phyloP scores from a whole-genome alignment of 2,888 invertebrate genomes.

The Erynnis tages region DNA sequence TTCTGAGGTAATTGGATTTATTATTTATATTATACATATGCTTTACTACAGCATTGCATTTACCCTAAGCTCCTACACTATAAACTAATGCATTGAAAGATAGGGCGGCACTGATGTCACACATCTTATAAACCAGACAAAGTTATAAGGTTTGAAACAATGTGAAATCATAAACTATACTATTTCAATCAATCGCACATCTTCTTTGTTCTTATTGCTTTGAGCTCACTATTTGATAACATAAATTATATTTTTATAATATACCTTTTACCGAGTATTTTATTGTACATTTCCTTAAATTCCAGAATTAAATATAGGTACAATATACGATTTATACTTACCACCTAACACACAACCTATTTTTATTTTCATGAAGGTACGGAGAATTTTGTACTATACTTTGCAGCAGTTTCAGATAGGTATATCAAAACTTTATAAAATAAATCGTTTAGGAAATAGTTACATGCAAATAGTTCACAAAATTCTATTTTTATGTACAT shows the following conservation, averaged over 20 bases:
- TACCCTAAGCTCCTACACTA: no score
- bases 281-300: background rate
- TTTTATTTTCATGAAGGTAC: constrained; percentile 17
- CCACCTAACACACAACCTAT: constrained; percentile 21
- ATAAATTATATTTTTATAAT: background rate
- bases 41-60: no score
- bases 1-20: constrained; percentile 32
- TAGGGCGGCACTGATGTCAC: no score
- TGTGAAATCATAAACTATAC: no score
- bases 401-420: background rate
- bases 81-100: no score
- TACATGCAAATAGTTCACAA: no score
- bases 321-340: background rate
- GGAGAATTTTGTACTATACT: constrained; percentile 21
- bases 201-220: constrained; percentile 2
- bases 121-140: no score
- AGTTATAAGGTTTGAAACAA: no score
- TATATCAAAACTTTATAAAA: background rate
- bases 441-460: no score
- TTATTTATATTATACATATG: no score
- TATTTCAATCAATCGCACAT: background rate
- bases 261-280: background rate
- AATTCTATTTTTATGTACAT: no score
- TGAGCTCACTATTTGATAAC: constrained; percentile 3
- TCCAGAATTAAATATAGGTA: constrained; percentile 2